A percentile compares a stretch with the other conserved stretches of the same genome.
Conservation (phyloP, 2,113 vertebrate genomes). For the Muntiacus muntjak region DNA sequence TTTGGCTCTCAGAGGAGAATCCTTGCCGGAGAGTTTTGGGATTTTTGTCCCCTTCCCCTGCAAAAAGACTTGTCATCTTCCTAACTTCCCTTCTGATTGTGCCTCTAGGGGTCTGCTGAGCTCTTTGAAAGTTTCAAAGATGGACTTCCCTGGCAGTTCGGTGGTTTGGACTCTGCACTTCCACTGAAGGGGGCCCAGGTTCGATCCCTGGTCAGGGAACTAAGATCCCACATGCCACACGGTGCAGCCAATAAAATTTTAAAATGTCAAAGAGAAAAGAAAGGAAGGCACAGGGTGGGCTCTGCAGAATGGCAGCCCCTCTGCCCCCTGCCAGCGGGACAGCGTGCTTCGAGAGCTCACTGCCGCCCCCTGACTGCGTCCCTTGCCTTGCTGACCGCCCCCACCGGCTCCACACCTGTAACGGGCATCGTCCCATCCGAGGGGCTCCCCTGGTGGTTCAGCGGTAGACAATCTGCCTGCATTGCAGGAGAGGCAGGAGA, state of each 20-base stretch:
- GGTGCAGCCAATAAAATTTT: background rate
- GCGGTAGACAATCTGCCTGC: background rate
- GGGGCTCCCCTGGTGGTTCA: background rate
- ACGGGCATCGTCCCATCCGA: background rate
- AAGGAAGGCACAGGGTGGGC: background rate
- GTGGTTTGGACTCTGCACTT: background rate
- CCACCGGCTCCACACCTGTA: fast-evolving
- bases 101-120: too few relatives aligned
- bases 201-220: background rate
- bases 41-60: background rate
- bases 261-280: background rate
- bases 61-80: too few relatives aligned
- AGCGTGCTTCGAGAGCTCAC: background rate
- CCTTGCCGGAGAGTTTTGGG: background rate
- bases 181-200: background rate
- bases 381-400: background rate
- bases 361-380: fast-evolving
- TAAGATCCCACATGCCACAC: background rate
- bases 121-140: background rate
- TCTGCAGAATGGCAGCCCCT: fast-evolving
- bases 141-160: background rate
- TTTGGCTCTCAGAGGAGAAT: background rate
- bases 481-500: background rate
- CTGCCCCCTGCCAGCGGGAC: fast-evolving
- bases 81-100: background rate